Evolutionary conservation across 2,888 invertebrate species (phyloP).

Genomic region (Thyatira batis): DNA sequence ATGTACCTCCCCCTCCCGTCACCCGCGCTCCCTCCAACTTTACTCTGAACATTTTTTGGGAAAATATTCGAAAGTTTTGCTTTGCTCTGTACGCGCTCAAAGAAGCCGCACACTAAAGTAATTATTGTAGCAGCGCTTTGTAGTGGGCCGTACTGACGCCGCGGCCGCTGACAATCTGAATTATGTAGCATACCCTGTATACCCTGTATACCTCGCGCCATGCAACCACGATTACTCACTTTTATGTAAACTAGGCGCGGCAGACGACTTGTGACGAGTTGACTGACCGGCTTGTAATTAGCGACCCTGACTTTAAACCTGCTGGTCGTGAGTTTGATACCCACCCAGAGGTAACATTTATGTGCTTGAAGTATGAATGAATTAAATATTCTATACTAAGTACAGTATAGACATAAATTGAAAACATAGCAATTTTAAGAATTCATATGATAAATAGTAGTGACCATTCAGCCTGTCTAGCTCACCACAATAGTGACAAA

Average conservation of each 20-base stretch:
- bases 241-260: too few relatives aligned
- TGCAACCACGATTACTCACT: too few relatives aligned
- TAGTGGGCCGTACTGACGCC: background rate
- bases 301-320: too few relatives aligned
- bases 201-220: background rate
- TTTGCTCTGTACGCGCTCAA: conserved; percentile 7
- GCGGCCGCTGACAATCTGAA: background rate
- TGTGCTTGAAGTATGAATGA: too few relatives aligned
- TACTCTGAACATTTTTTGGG: conserved; percentile 10
- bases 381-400: too few relatives aligned
- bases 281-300: too few relatives aligned
- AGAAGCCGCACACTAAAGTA: conserved; percentile 2
- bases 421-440: too few relatives aligned
- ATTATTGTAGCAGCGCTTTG: conserved; percentile 1
- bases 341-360: too few relatives aligned
- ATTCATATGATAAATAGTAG: too few relatives aligned
- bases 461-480: background rate
- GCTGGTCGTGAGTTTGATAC: too few relatives aligned
- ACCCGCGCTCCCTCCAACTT: background rate
- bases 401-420: background rate
- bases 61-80: conserved; percentile 6
- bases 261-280: too few relatives aligned
- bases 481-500: background rate
- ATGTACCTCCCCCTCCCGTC: background rate
- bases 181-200: background rate